Base-by-base conservation (phyloP, 2,888 invertebrate species). In the Perithous albicinctus region DNA sequence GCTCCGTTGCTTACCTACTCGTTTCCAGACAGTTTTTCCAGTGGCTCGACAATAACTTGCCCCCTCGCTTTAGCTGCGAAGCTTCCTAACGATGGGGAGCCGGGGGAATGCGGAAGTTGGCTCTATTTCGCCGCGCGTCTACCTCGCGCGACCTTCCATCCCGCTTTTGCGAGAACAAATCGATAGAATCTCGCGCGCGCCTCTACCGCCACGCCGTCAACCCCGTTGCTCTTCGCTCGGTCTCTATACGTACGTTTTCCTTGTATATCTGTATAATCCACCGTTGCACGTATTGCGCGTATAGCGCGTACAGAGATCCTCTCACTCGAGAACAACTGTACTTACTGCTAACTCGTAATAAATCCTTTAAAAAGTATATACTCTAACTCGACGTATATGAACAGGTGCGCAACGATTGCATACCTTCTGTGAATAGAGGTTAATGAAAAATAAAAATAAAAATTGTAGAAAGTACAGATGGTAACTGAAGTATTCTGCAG, bases 81-180 rank as follows among this genome's bases (percentile, higher is more conserved):
- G 59, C 78, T 61, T 66, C 72, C 75, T 76, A 78, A 76, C 72
- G 70, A 78, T 74, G 72, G 81, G 74, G 41, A 56, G 63, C 48
- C 70, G 82, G 66, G 80, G 77, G 87, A 88, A 88, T 86, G 89
- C 88, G 89, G 88, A 89, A 90, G 90, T 86, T 86, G 86, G 85
- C 86, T 88, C 87, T 87, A 87, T 89, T 89, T 89, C 84, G 85
- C 76, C 85, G 84, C 83, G 78, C 83, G 67, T 73, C 77, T 76
- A 69, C 67, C 66, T 43, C 72, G 41, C 78, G 41, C 78, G 85
- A 83, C 84, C 86, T 87, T 87, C 87, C 88, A 88, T 88, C 86
- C 86, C 85, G 85, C 84, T 78, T n/a, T n/a, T 85, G 85, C 83
- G 88, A 89, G 89, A 89, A 87, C 87, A 89, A 90, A 90, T 91